phyloP scores from a whole-genome alignment of 2,113 vertebrate species.

The Nasalis larvatus region DNA sequence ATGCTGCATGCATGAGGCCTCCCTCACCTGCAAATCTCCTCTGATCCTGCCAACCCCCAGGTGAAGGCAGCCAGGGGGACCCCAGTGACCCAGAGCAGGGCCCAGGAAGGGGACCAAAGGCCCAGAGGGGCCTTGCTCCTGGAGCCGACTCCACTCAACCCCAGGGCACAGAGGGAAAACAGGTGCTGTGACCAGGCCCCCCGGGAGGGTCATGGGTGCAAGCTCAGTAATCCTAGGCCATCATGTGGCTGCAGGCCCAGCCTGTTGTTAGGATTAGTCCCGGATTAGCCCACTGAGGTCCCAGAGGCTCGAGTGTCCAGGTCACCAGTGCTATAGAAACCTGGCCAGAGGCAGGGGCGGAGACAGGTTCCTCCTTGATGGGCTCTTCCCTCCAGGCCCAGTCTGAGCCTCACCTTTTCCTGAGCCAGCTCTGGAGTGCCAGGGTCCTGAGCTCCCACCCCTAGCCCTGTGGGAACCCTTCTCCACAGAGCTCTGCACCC shows the following conservation, averaged over 20 bases:
- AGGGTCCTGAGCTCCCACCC: neutral
- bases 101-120: neutral
- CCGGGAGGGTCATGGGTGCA: rapidly evolving
- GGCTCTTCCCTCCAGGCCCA: neutral
- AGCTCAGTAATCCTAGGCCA: rapidly evolving
- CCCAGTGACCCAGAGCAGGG: neutral
- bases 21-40: slow-evolving; percentile 8
- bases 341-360: neutral
- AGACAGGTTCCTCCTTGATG: neutral
- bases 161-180: neutral
- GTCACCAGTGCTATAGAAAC: slow-evolving; percentile 63
- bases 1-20: rapidly evolving
- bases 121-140: neutral
- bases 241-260: neutral
- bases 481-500: neutral
- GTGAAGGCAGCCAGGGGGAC: neutral
- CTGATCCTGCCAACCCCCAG: slow-evolving; percentile 33
- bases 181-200: rapidly evolving
- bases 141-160: rapidly evolving
- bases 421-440: neutral
- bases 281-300: slow-evolving; percentile 64
- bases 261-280: slow-evolving; percentile 73
- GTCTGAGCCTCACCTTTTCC: neutral
- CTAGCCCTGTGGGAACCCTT: neutral
- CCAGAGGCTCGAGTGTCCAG: neutral